A percentile compares a stretch with the other conserved stretches of the same genome.
Conservation (phyloP, 2,113 vertebrate species). For the Aphyosemion australe region DNA sequence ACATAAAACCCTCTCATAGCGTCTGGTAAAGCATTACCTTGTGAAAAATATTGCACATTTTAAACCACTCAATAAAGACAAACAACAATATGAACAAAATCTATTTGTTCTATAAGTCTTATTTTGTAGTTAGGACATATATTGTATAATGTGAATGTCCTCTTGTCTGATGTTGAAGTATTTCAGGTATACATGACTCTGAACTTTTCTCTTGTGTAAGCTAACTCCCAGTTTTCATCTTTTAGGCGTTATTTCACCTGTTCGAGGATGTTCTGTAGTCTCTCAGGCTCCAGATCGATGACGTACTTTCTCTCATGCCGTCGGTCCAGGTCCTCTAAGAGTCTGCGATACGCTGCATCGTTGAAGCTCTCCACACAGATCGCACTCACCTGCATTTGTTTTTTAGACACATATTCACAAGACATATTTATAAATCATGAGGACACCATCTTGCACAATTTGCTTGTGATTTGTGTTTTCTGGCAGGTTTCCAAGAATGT, state of each 20-base stretch:
- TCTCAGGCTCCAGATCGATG: constrained; percentile 96
- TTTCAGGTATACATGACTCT: not conserved
- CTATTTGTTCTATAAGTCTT: too few species aligned
- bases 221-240: not conserved
- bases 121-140: too few species aligned
- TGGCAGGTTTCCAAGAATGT: constrained; percentile 27
- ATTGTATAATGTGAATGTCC: too few species aligned
- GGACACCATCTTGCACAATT: constrained; percentile 1
- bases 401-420: not conserved
- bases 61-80: not conserved
- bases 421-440: not conserved
- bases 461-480: constrained; percentile 14
- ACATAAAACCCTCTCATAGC: constrained; percentile 1
- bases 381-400: constrained; percentile 86
- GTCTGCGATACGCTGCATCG: constrained; percentile 91
- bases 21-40: constrained; percentile 3
- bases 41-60: constrained; percentile 7
- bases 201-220: too few species aligned
- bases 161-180: too few species aligned
- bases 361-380: constrained; percentile 99
- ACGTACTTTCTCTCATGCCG: constrained; percentile 98
- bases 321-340: constrained; percentile 95
- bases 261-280: constrained; percentile 95
- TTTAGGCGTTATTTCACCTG: constrained; percentile 81
- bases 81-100: not conserved